Conservation (phyloP, 2,888 invertebrate species). For the Isoperla grammatica region DNA sequence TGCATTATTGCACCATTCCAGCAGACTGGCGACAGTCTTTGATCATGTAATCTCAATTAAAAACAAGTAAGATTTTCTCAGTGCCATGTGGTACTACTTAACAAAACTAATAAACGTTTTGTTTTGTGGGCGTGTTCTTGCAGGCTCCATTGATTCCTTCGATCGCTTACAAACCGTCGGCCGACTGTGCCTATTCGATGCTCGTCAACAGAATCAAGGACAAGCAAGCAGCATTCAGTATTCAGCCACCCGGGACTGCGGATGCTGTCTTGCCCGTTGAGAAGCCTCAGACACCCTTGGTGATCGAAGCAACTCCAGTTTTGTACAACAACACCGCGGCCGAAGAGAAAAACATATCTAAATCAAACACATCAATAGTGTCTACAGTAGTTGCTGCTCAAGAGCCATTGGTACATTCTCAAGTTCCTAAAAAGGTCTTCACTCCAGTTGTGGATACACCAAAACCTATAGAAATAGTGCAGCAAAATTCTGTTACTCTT, state of each 20-base stretch:
- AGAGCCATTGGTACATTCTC: neutral
- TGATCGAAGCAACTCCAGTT: conserved; percentile 25
- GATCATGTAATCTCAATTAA: too few relatives aligned
- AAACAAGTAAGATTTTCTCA: neutral
- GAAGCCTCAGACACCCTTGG: conserved; percentile 5
- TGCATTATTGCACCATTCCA: too few relatives aligned
- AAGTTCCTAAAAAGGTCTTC: neutral
- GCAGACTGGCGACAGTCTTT: too few relatives aligned
- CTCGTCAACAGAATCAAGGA: conserved; percentile 81
- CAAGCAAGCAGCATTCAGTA: conserved; percentile 39
- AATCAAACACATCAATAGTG: neutral
- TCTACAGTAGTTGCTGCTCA: neutral
- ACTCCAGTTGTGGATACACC: neutral
- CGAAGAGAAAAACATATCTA: neutral
- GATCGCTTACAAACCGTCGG: conserved; percentile 73
- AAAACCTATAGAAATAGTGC: neutral
- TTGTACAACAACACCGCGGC: conserved; percentile 10
- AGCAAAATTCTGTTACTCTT: neutral
- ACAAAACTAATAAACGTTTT: neutral
- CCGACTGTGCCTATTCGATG: conserved; percentile 83
- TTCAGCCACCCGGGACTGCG: conserved; percentile 13
- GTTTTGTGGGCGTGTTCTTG: conserved; percentile 32
- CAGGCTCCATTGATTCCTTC: conserved; percentile 55
- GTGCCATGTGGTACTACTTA: neutral
- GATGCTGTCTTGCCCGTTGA: neutral